These are phyloP conservation scores for Amphimedon queenslandica DNA, from an alignment of 37 sponge, comb jelly and placozoan genomes.

Conservation along the genomic window DNA sequence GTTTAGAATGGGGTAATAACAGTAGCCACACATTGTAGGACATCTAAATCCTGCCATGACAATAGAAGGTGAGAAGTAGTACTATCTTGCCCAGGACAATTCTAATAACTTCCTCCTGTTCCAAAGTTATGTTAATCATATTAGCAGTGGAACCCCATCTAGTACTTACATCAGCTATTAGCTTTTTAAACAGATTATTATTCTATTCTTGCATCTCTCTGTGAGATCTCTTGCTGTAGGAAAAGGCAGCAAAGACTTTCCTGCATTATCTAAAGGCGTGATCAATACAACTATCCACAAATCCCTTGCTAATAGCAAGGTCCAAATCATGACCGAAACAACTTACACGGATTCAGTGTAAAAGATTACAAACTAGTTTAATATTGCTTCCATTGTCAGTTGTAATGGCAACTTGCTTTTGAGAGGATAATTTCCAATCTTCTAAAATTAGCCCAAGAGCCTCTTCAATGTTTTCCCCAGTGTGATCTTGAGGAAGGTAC, in stretches of 20 bases:
- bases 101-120: slow-evolving; percentile 24
- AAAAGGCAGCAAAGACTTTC: slow-evolving; percentile 17
- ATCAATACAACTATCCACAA: slow-evolving; percentile 18
- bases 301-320: slow-evolving; percentile 12
- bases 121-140: slow-evolving; percentile 15
- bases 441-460: not conserved
- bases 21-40: not conserved
- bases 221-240: not conserved
- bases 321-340: slow-evolving; percentile 42
- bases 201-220: not conserved
- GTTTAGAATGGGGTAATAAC: not conserved
- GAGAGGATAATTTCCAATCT: slow-evolving; percentile 13
- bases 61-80: slow-evolving; percentile 7
- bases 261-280: slow-evolving; percentile 11
- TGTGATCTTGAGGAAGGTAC: slow-evolving; percentile 21
- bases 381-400: slow-evolving; percentile 20
- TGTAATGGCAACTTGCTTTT: slow-evolving; percentile 7
- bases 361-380: not conserved
- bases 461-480: slow-evolving; percentile 19
- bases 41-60: slow-evolving; percentile 14
- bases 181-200: not conserved
- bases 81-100: slow-evolving; percentile 7
- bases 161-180: not conserved
- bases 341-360: slow-evolving; percentile 1
- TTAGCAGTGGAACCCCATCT: slow-evolving; percentile 20